These are phyloP conservation scores for Bergia puertoricense DNA, from an alignment of 92 coral and sea anemone genomes.

Conservation along the genomic window DNA sequence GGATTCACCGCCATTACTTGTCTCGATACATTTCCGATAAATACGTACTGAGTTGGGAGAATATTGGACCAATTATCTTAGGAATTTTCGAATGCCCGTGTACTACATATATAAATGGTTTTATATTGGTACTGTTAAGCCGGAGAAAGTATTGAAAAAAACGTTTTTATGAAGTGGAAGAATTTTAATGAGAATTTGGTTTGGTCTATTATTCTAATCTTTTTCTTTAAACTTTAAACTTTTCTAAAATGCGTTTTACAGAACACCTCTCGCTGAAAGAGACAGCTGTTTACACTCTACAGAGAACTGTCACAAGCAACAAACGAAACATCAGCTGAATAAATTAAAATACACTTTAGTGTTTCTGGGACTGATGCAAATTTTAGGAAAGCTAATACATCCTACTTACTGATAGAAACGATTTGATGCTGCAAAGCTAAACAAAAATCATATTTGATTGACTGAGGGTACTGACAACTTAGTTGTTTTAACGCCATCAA, in stretches of 20 bases:
- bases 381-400: neutral
- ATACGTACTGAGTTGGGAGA: too few relatives aligned
- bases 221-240: neutral
- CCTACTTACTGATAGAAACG: too few relatives aligned
- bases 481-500: neutral
- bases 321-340: neutral
- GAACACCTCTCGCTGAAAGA: neutral
- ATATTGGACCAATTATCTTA: too few relatives aligned
- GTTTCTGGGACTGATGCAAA: neutral
- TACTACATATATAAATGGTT: too few relatives aligned
- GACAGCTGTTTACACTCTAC: slow-evolving; percentile 19
- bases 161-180: too few relatives aligned
- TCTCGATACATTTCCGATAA: too few relatives aligned
- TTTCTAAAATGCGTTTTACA: neutral
- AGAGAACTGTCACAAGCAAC: slow-evolving; percentile 7
- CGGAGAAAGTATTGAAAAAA: too few relatives aligned
- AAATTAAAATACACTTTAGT: neutral
- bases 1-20: too few relatives aligned
- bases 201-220: too few relatives aligned
- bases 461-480: neutral
- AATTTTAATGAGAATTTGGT: too few relatives aligned
- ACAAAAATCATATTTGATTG: neutral
- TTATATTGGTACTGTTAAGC: too few relatives aligned
- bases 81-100: too few relatives aligned
- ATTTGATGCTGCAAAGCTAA: neutral